Percentiles rank a stretch among this genome's conserved stretches.
Evolutionary conservation across 92 coral and sea anemone genomes (phyloP).

Genomic region (Zoanthus sociatus): DNA sequence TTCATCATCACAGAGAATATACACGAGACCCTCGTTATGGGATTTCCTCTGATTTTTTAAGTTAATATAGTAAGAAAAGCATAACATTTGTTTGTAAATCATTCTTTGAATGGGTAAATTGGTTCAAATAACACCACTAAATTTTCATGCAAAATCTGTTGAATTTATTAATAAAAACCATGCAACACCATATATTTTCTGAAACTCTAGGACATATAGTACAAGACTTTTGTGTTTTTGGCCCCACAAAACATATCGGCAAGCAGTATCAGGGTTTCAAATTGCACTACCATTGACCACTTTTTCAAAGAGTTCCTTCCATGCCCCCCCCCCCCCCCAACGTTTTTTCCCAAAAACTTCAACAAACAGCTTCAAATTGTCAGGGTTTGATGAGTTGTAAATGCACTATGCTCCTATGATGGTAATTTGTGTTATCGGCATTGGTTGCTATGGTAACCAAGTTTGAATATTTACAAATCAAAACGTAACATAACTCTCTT

Average conservation of each 20-base stretch:
- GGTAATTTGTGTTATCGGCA: constrained; percentile 19
- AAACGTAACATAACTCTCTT: constrained; percentile 22
- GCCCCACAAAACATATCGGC: constrained; percentile 33
- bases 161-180: constrained; percentile 16
- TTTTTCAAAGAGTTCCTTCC: constrained; percentile 19
- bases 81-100: too few species aligned
- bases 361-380: constrained; percentile 22
- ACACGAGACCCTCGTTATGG: too few species aligned
- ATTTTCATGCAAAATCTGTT: constrained; percentile 19
- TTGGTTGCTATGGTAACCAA: constrained; percentile 27
- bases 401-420: constrained; percentile 20
- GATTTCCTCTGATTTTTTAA: too few species aligned
- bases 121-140: constrained; percentile 22
- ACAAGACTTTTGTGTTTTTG: constrained; percentile 27
- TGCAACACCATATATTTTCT: constrained; percentile 16
- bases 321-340: constrained; percentile 44
- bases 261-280: constrained; percentile 30
- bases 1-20: too few species aligned
- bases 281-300: constrained; percentile 18
- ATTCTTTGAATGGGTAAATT: constrained; percentile 12
- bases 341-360: background rate
- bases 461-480: constrained; percentile 22
- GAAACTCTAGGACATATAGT: constrained; percentile 18
- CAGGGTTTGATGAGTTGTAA: constrained; percentile 22
- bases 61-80: too few species aligned